Conservation (phyloP, 1,140 invertebrate genomes). For the Drosophila tropicalis region DNA sequence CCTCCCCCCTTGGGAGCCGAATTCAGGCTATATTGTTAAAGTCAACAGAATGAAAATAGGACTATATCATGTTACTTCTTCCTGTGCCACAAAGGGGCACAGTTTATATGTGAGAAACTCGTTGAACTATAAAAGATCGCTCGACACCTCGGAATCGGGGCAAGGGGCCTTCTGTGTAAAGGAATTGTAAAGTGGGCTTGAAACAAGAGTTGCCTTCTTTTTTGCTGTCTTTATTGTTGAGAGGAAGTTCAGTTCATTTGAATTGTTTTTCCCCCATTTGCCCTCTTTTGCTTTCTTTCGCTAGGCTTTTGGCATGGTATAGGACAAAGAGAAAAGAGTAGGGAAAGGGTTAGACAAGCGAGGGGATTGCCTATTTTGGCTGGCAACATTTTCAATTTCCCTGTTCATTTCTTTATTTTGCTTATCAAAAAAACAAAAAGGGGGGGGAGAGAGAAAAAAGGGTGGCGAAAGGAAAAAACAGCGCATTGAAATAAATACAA, state of each 20-base stretch:
- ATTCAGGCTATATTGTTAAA: no score
- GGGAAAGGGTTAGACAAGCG: background rate
- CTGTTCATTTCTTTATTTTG: slow-evolving; percentile 74
- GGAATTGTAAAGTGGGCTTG: background rate
- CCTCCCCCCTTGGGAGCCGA: no score
- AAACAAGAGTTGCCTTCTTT: slow-evolving; percentile 5
- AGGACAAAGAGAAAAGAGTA: slow-evolving; percentile 4
- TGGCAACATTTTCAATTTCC: slow-evolving; percentile 55
- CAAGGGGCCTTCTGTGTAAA: background rate
- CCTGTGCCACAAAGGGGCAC: no score
- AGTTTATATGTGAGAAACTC: background rate
- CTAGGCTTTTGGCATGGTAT: slow-evolving; percentile 25
- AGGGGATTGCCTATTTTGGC: slow-evolving; percentile 46
- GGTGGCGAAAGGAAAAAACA: slow-evolving; percentile 19
- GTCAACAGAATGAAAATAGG: no score
- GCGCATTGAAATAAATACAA: slow-evolving; percentile 54
- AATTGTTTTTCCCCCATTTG: slow-evolving; percentile 24
- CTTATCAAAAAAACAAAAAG: slow-evolving; percentile 50
- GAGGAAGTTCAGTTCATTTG: slow-evolving; percentile 51
- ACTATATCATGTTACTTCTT: no score
- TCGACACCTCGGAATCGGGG: background rate
- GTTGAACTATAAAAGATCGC: slow-evolving; percentile 3
- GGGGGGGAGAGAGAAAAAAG: background rate
- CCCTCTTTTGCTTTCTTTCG: background rate
- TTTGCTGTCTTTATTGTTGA: background rate